A percentile compares a stretch with the other conserved stretches of the same genome.
phyloP scores from a whole-genome alignment of 2,113 vertebrate genomes.

The Menidia beryllina region DNA sequence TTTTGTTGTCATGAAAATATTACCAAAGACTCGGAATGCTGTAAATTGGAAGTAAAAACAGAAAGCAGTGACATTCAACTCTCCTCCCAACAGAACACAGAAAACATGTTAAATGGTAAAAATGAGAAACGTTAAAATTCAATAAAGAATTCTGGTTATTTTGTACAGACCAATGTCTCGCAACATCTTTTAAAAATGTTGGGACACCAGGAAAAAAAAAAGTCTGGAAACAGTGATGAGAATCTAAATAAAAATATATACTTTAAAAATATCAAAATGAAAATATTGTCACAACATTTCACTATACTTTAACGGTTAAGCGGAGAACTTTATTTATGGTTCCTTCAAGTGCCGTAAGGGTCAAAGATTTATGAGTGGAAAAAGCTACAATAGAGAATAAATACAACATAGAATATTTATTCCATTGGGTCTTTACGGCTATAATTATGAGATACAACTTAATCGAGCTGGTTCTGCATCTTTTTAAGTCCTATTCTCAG shows the following conservation, averaged over 20 bases:
- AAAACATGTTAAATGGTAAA: too few species aligned
- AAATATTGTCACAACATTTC: too few species aligned
- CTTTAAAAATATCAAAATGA: too few species aligned
- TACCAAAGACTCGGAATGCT: neutral
- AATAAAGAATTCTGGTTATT: too few species aligned
- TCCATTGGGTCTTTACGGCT: neutral
- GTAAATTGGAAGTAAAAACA: neutral
- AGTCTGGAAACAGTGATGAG: too few species aligned
- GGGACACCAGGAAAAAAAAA: too few species aligned
- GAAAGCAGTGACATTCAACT: neutral
- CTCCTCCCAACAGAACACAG: too few species aligned
- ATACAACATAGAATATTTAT: neutral
- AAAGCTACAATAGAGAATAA: neutral
- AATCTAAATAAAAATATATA: too few species aligned
- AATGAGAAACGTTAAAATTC: too few species aligned
- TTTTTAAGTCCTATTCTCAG: neutral
- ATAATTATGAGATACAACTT: neutral
- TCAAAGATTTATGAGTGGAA: neutral
- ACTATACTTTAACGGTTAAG: neutral
- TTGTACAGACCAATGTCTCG: too few species aligned
- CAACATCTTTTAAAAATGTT: too few species aligned
- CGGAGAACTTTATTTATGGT: neutral
- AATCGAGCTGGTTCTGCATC: constrained; percentile 1
- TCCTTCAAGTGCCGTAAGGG: neutral
- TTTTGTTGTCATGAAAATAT: neutral